Base-by-base conservation (phyloP, 2,888 invertebrate genomes). In the Tortrix viridana region DNA sequence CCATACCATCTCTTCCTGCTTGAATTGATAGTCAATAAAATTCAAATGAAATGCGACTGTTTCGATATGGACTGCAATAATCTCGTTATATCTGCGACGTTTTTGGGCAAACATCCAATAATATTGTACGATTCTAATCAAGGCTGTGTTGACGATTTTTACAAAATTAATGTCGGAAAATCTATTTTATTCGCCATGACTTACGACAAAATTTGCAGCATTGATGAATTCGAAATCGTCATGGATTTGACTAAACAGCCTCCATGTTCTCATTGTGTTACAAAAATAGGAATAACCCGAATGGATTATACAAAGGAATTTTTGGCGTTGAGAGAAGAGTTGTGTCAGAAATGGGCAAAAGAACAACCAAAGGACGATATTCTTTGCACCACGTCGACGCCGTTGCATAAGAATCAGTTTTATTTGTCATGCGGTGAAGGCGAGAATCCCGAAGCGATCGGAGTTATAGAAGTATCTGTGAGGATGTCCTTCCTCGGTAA, bases 21-120 rank as follows among this genome's bases (percentile, higher is more conserved):
- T 37, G 91, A 92, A 81, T 74, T 92, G 41, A 84, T 92, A 43
- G 77, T 92, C 41, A 92, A 91, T 71, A 91, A 87, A 79, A 91
- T 92, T 62, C 83, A 88, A 65, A 91, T 91, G 91, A 92, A 91
- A 66, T 92, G 91, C 69, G 91, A 92, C 69, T 91, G 91, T 73
- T 91, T 91, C 66, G 87, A 90, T 65, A 74, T 90, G 44, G 87
- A 88, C 71, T 84, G 76, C 61, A 88, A 88, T 65, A 90, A 90
- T 73, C 79, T 92, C 56, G 84, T 90, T 3, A 89, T 92, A 66
- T 76, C 85, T 14, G 89, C 89, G 23, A 72, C 76, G 26, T 92
- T 91, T 73, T 75, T 92, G 49, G 89, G 88, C 3, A 92, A 91
- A 71, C 79, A 73, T 59, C 91, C 90, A 1, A 84, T 92, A 58